These are phyloP conservation scores for Cheilosia pagana DNA, from an alignment of 2,888 invertebrate genomes.

Conservation along the genomic window DNA sequence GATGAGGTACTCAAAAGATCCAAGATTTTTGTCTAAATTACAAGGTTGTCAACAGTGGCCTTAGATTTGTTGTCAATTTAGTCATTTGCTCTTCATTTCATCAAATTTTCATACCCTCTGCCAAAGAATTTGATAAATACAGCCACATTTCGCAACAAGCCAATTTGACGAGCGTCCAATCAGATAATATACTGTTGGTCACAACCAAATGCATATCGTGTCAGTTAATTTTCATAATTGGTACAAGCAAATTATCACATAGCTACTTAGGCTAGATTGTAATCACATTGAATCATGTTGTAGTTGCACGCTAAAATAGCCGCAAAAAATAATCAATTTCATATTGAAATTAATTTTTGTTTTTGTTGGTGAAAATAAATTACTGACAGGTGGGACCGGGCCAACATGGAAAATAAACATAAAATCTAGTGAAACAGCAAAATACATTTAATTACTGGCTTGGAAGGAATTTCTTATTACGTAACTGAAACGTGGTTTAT, in stretches of 20 bases:
- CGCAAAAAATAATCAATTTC: not conserved
- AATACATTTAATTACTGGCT: not conserved
- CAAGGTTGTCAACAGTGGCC: too few relatives aligned
- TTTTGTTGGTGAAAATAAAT: not conserved
- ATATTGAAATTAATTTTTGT: not conserved
- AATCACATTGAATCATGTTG: not conserved
- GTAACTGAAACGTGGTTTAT: slow-evolving; percentile 18
- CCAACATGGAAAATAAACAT: not conserved
- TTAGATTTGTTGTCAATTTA: too few relatives aligned
- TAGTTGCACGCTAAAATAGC: not conserved
- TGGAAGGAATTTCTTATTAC: slow-evolving; percentile 11
- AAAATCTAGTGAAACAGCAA: not conserved
- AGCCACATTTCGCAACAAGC: not conserved
- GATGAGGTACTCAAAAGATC: too few relatives aligned
- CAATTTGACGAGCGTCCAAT: slow-evolving; percentile 13
- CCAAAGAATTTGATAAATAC: not conserved
- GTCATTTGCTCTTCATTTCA: too few relatives aligned
- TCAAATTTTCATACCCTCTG: not conserved
- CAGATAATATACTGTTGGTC: not conserved
- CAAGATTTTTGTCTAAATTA: too few relatives aligned
- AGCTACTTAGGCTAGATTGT: not conserved
- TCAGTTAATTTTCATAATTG: not conserved
- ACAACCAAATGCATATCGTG: slow-evolving; percentile 2
- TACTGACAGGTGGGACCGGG: not conserved
- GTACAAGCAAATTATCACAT: slow-evolving; percentile 2